Evolutionary conservation across 2,113 vertebrate species (phyloP), one percentile per base, ranked within the genome.

Genomic region (Pelecanoides urinatrix): DNA sequence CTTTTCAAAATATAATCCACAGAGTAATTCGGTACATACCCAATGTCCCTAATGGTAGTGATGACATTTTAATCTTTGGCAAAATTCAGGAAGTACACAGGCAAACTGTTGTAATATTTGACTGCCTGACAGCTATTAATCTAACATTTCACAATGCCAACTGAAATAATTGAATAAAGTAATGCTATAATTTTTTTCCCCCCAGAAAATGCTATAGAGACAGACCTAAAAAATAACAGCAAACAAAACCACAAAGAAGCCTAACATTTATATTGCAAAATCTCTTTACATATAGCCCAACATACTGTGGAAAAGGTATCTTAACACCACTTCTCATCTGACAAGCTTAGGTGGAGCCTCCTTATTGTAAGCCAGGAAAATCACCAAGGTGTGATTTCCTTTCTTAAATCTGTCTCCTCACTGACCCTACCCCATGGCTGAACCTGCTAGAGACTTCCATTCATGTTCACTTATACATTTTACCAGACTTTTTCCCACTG

Each of bases 1-100:
- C 88, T 95, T 96, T 93, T 94, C 29, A 67, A 88, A 96, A 77
- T 81, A 92, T 85, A 97, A 93, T 96, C 94, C 95, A 70, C 62
- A 83, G 90, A 90, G 85, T 85, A 96, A 97, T 96, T 97, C 88
- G 96, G 77, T 84, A 72, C 53, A 75, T 92, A 74, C 17, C 52
- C 29, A 80, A 53, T 84, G 62, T 93, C 73, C 61, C 82, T 90
- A 65, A 94, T 75, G 80, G 55, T 61, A 91, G n/a, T 55, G 38
- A 86, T 90, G 86, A 75, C 49, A 96, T 94, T 96, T 88, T 95
- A 83, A 95, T 96, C 32, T 80, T 94, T 93, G 76, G 52, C 66
- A 97, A 92, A 96, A 75, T 34, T 90, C 47, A 90, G 27, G 71
- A 40, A 80, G 8, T 70, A 70, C 4, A 32, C 25, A 73, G 89